Evolutionary conservation across 92 coral and sea anemone species (phyloP).

Genomic region (Phenganax stokvisi): DNA sequence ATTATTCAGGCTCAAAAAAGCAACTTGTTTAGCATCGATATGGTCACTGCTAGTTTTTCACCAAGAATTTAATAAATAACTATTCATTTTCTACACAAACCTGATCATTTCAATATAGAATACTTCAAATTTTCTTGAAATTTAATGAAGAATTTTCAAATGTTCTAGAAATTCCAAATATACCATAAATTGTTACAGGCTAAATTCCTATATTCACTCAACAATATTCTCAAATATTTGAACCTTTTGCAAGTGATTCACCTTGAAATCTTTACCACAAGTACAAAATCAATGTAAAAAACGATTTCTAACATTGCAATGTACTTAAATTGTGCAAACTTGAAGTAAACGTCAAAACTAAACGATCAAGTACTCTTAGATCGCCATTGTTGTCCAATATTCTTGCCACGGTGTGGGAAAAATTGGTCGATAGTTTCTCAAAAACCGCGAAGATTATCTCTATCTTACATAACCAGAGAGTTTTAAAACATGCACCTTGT

Average conservation of each 20-base stretch:
- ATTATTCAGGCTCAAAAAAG: too few relatives aligned
- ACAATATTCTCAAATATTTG: background rate
- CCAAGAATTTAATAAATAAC: too few relatives aligned
- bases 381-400: constrained; percentile 35
- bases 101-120: too few relatives aligned
- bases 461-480: background rate
- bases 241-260: background rate
- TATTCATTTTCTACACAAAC: too few relatives aligned
- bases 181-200: background rate
- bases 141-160: background rate
- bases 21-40: too few relatives aligned
- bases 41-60: too few relatives aligned
- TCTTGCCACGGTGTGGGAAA: background rate
- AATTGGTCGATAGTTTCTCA: background rate
- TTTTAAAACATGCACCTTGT: background rate
- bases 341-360: background rate
- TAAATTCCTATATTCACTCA: background rate
- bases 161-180: background rate
- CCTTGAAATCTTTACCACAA: background rate
- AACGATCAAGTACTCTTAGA: background rate
- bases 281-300: background rate
- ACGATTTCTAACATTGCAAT: constrained; percentile 16
- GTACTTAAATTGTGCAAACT: constrained; percentile 23
- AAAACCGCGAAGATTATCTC: background rate
- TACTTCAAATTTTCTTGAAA: background rate